These are phyloP conservation scores for Nycticorax nycticorax DNA, from an alignment of 2,113 vertebrate species.

Conservation along the genomic window DNA sequence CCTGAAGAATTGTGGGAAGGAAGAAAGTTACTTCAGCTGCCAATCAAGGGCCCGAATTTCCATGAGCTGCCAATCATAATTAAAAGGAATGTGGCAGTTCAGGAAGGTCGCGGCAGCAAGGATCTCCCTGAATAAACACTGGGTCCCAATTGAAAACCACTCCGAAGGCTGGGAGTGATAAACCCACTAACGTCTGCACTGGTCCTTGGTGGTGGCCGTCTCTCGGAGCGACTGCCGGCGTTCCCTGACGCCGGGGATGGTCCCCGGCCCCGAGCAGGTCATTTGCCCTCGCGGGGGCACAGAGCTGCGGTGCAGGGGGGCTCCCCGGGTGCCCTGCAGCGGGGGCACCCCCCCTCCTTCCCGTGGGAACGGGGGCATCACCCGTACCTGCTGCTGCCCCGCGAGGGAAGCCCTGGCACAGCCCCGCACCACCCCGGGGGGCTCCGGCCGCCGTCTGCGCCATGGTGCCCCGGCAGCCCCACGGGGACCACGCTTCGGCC, in stretches of 20 bases:
- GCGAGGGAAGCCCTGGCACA: neutral
- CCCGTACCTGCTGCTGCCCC: rapidly evolving
- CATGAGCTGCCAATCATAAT: constrained; percentile 84
- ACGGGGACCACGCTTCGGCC: neutral
- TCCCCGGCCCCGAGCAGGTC: neutral
- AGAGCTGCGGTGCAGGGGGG: neutral
- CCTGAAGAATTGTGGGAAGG: constrained; percentile 84
- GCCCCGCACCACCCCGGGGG: neutral
- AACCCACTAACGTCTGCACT: neutral
- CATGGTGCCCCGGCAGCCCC: neutral
- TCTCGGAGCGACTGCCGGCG: neutral
- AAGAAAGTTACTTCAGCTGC: constrained; percentile 78
- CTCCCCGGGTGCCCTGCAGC: neutral
- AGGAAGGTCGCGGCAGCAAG: constrained; percentile 76
- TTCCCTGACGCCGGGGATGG: neutral
- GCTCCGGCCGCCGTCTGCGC: neutral
- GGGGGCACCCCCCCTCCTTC: neutral
- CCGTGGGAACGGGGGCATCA: rapidly evolving
- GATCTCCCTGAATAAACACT: constrained; percentile 75
- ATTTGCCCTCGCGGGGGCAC: neutral
- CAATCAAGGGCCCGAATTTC: constrained; percentile 80
- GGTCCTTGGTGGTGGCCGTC: neutral
- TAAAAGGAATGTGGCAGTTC: constrained; percentile 80
- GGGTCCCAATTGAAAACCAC: constrained; percentile 59
- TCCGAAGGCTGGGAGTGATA: neutral